These are phyloP conservation scores for Hormaphis cornu DNA, from an alignment of 1,140 invertebrate genomes.

Conservation along the genomic window DNA sequence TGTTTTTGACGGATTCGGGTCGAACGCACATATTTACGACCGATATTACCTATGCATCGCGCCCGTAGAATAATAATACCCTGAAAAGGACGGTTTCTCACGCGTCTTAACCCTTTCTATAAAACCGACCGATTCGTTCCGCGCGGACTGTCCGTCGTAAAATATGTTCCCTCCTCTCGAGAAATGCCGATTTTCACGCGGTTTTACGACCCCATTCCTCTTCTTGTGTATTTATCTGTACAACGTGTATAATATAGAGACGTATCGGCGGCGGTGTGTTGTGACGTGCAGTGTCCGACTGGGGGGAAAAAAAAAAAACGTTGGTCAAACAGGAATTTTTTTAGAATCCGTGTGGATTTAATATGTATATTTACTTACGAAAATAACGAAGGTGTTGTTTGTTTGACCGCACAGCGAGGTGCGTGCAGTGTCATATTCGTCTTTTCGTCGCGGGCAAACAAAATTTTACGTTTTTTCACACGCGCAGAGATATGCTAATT, in stretches of 20 bases:
- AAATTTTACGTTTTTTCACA: conserved; percentile 1
- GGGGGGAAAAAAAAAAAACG: background rate
- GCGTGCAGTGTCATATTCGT: background rate
- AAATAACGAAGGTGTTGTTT: conserved; percentile 6
- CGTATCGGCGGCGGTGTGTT: too few species aligned
- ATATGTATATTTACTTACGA: background rate
- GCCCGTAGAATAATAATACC: background rate
- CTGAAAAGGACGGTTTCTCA: background rate
- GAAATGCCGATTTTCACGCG: background rate
- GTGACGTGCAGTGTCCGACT: background rate
- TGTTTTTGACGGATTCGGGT: background rate
- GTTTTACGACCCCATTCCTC: background rate
- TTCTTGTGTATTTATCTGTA: too few species aligned
- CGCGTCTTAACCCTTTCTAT: conserved; percentile 1
- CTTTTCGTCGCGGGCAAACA: background rate
- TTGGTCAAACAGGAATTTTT: conserved; percentile 9
- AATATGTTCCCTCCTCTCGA: background rate
- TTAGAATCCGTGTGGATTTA: conserved; percentile 6
- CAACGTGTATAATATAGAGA: too few species aligned
- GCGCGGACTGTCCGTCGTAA: background rate
- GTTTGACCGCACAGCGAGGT: conserved; percentile 16
- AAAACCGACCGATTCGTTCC: conserved; percentile 2
- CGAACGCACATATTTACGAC: background rate
- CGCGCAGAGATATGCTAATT: conserved; percentile 21
- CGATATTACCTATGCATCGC: background rate